Evolutionary conservation across 2,797 vertebrate species (phyloP).

Genomic region (Tragopan temminckii): DNA sequence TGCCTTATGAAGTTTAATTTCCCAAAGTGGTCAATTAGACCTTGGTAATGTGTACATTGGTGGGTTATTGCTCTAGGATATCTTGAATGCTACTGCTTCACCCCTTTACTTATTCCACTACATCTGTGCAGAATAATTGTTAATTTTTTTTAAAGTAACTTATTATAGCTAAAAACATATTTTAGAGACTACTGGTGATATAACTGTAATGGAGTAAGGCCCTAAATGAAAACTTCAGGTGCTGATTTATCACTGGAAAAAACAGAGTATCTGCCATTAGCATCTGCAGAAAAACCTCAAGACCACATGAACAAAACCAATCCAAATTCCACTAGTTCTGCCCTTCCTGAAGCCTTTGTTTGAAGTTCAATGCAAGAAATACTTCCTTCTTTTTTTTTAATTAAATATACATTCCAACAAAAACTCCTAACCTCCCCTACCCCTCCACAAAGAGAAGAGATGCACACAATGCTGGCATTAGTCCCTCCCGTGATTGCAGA

Average conservation of each 20-base stretch:
- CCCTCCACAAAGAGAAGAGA: neutral
- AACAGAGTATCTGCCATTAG: neutral
- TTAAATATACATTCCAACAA: neutral
- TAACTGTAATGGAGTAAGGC: neutral
- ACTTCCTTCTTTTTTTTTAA: neutral
- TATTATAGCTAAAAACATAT: neutral
- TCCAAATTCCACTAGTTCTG: neutral
- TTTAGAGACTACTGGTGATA: neutral
- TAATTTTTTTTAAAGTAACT: neutral
- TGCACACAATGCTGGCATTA: neutral
- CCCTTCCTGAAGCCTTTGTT: neutral
- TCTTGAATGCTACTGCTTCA: slow-evolving; percentile 25
- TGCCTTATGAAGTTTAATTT: slow-evolving; percentile 74
- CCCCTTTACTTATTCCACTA: neutral
- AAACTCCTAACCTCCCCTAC: neutral
- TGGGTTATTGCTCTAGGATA: slow-evolving; percentile 53
- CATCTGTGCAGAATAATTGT: neutral
- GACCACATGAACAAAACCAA: neutral
- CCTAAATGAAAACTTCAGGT: neutral
- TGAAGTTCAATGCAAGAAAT: slow-evolving; percentile 21
- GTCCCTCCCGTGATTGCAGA: neutral
- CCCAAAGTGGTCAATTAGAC: slow-evolving; percentile 74
- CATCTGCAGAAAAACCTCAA: neutral
- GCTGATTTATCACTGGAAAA: neutral
- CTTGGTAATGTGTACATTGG: slow-evolving; percentile 15